These are phyloP conservation scores for Otus scops DNA, from an alignment of 2,797 vertebrate species.

Conservation along the genomic window DNA sequence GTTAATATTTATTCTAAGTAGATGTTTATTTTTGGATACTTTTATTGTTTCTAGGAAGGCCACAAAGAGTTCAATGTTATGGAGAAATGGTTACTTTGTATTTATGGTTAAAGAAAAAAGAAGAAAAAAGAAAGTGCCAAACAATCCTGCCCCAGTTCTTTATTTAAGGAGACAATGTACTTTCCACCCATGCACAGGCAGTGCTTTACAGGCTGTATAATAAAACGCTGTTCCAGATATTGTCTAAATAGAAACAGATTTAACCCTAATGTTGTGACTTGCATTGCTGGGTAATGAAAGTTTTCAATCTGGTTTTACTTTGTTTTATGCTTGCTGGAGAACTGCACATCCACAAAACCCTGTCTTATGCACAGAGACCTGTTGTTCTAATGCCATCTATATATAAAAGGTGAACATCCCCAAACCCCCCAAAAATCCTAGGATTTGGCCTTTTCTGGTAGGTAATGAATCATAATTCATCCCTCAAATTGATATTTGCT, in stretches of 20 bases:
- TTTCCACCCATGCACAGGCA: conserved; percentile 67
- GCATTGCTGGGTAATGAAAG: conserved; percentile 55
- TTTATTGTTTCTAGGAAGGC: conserved; percentile 65
- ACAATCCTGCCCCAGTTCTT: conserved; percentile 59
- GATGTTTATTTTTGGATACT: conserved; percentile 59
- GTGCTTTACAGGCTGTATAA: conserved; percentile 55
- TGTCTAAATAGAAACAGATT: conserved; percentile 73
- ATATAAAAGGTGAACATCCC: neutral
- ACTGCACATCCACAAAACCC: neutral
- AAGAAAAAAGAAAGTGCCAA: conserved; percentile 50
- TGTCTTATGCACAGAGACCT: neutral
- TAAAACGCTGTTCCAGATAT: conserved; percentile 61
- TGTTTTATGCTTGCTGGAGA: conserved; percentile 4
- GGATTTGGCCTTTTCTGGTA: neutral
- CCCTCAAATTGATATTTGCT: neutral
- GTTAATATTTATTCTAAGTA: conserved; percentile 66
- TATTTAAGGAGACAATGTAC: conserved; percentile 65
- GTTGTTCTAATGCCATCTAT: neutral
- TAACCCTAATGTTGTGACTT: conserved; percentile 57
- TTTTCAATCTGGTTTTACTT: conserved; percentile 63
- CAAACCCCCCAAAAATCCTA: neutral
- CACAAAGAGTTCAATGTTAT: conserved; percentile 62
- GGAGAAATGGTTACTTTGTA: conserved; percentile 62
- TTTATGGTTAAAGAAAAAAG: conserved; percentile 53
- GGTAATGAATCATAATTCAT: neutral